phyloP scores from a whole-genome alignment of 2,113 vertebrate genomes.

The Pipra filicauda region DNA sequence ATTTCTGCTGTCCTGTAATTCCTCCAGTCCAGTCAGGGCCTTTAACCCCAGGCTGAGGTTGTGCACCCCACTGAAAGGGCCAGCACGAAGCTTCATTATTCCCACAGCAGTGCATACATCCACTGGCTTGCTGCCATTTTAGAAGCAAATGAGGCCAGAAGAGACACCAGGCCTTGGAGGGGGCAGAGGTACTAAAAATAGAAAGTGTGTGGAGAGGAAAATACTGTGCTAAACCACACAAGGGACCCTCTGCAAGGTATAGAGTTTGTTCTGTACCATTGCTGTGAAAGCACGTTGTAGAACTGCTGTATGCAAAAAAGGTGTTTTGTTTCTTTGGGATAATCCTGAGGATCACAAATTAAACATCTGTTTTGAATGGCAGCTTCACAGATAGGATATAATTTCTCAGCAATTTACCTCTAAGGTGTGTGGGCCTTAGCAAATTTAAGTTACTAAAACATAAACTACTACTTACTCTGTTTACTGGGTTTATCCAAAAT shows the following conservation, averaged over 20 bases:
- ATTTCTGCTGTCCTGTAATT: not conserved
- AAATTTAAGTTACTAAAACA: not conserved
- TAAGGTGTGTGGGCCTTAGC: not conserved
- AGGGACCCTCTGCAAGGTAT: not conserved
- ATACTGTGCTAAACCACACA: not conserved
- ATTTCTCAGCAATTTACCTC: not conserved
- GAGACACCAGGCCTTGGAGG: not conserved
- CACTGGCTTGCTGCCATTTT: not conserved
- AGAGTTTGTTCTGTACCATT: not conserved
- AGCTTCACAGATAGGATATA: not conserved
- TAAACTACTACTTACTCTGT: not conserved
- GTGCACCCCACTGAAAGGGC: not conserved
- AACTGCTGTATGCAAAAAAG: not conserved
- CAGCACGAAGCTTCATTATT: not conserved
- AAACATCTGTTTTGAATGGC: not conserved
- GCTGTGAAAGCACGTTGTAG: not conserved
- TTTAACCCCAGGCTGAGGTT: not conserved
- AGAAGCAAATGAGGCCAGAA: not conserved
- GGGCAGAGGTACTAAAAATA: constrained; percentile 6
- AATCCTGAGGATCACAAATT: not conserved
- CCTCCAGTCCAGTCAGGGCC: not conserved
- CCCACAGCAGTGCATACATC: not conserved
- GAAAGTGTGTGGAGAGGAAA: not conserved
- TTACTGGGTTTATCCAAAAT: not conserved
- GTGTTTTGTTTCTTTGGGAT: not conserved